These are phyloP conservation scores for Puntigrus tetrazona DNA, from an alignment of 2,113 vertebrate genomes.

Conservation along the genomic window DNA sequence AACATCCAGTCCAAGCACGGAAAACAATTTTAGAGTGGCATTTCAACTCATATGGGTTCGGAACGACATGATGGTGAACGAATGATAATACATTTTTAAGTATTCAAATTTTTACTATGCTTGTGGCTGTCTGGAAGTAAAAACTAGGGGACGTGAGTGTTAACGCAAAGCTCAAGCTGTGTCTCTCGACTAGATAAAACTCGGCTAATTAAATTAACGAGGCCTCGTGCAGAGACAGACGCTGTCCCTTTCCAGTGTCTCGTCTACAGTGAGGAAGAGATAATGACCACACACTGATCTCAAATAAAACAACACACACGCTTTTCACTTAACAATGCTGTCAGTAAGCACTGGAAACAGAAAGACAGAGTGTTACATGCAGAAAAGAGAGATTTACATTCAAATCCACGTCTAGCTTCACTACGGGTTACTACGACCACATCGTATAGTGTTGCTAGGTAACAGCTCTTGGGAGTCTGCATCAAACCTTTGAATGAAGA, in stretches of 20 bases:
- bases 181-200: conserved; percentile 41
- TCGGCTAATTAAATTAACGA: conserved; percentile 50
- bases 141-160: neutral
- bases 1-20: neutral
- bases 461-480: neutral
- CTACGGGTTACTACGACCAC: conserved; percentile 4
- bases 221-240: neutral
- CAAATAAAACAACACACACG: conserved; percentile 29
- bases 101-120: neutral
- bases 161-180: conserved; percentile 9
- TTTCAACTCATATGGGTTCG: neutral
- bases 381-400: neutral
- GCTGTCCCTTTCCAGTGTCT: neutral
- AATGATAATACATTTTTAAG: neutral
- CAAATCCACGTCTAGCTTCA: neutral
- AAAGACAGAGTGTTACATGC: neutral
- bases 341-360: neutral
- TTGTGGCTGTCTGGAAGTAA: neutral
- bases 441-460: conserved; percentile 15
- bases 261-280: conserved; percentile 21
- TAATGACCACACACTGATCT: conserved; percentile 34
- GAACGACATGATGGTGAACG: neutral
- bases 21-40: conserved; percentile 5
- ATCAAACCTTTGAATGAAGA: neutral
- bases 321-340: conserved; percentile 21